Conservation (phyloP, 2,888 invertebrate species). For the Drosophila mercatorum region DNA sequence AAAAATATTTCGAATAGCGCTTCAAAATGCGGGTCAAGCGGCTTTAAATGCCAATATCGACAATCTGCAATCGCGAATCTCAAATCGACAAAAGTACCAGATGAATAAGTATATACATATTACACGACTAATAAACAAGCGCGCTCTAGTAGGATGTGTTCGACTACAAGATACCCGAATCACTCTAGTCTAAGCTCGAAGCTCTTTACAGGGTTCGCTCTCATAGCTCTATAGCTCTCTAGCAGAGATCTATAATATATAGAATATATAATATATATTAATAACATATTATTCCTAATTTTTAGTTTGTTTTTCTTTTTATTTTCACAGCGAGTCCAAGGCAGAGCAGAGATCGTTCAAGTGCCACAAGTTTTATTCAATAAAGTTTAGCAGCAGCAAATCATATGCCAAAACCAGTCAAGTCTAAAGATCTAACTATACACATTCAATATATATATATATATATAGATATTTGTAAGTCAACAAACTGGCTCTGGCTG, state of each 20-base stretch:
- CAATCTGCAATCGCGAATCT: not conserved
- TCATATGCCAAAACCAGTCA: conserved; percentile 20
- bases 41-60: conserved; percentile 2
- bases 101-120: not conserved
- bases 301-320: not conserved
- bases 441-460: conserved; percentile 2
- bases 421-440: conserved; percentile 9
- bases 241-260: too few species aligned
- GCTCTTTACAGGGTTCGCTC: too few species aligned
- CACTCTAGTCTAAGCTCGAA: too few species aligned
- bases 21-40: conserved; percentile 63
- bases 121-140: not conserved
- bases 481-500: conserved; percentile 5
- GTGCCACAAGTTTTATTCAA: conserved; percentile 8
- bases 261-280: not conserved
- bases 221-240: too few species aligned
- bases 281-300: not conserved
- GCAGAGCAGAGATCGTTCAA: not conserved
- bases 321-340: not conserved
- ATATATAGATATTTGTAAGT: conserved; percentile 1
- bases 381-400: conserved; percentile 10
- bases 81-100: too few species aligned
- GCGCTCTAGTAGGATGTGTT: too few species aligned
- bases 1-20: conserved; percentile 17
- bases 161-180: too few species aligned